Conservation (phyloP, 2,888 invertebrate genomes). For the Hedychridium roseum region DNA sequence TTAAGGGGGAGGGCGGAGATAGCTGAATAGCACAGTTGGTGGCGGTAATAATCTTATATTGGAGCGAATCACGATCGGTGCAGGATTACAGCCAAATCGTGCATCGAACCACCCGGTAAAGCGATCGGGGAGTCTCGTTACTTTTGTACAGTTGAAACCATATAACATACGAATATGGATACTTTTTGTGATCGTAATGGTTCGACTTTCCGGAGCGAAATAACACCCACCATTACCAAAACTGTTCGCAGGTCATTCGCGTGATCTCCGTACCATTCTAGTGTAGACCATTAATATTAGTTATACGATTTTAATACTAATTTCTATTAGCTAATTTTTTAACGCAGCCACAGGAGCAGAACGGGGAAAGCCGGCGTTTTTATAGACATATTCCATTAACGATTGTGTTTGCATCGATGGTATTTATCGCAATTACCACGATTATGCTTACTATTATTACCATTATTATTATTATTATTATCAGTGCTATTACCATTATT, state of each 20-base stretch:
- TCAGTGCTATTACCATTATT: conserved; percentile 34
- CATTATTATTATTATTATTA: conserved; percentile 36
- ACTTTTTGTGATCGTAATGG: conserved; percentile 2
- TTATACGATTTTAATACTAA: conserved; percentile 54
- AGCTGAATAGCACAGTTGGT: no score
- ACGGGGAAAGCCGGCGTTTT: conserved; percentile 32
- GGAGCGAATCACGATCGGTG: no score
- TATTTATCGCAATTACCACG: conserved; percentile 25
- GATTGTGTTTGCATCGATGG: conserved; percentile 25
- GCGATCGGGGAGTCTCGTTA: no score
- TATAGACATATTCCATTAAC: conserved; percentile 46
- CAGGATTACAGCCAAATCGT: no score
- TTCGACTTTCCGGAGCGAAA: conserved; percentile 36
- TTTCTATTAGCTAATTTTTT: conserved; percentile 55
- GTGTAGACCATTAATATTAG: conserved; percentile 27
- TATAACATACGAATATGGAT: no score
- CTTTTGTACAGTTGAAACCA: no score
- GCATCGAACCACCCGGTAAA: no score
- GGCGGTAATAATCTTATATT: no score
- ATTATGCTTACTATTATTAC: conserved; percentile 40
- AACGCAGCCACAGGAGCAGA: conserved; percentile 22
- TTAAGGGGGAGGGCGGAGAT: no score
- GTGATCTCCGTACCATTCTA: conserved; percentile 61
- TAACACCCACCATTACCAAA: conserved; percentile 54
- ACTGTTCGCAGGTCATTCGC: conserved; percentile 55